Evolutionary conservation across 2,797 vertebrate species (phyloP), one percentile per base, ranked within the genome.

Genomic region (Sus cebifrons): DNA sequence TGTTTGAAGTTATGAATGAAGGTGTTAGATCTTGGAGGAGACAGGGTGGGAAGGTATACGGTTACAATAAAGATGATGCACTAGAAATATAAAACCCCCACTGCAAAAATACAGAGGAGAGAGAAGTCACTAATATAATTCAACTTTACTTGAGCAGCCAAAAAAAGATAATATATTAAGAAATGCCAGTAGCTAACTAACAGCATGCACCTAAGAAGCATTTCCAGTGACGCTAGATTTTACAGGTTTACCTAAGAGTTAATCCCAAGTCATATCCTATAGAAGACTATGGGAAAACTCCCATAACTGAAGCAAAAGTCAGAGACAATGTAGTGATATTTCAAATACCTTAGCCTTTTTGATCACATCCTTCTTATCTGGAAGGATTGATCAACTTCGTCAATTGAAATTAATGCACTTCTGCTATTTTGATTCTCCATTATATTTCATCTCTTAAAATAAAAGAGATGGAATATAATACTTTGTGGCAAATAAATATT

Each of bases 1-100:
- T 89, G 12, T 86, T 71, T 86, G 75, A 88, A 89, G 54, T 87
- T 79, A 83, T 68, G 88, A 91, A 54, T 73, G 52, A 86, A 68
- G 6, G 29, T n/a, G 36, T 84, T 71, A 62, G 29, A 86, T 10
- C 29, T 77, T 73, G 74, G 27, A 49, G 68, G 74, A 49, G 15
- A 84, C 58, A 91, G 77, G 4, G 3, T 25, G 15, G 16, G 49
- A 87, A 65, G 4, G 13, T 81, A 67, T 67, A 54, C 49, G 32
- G 21, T 68, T 94, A 68, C 5, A 81, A 81, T 83, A 84, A 95
- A 49, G n/a, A 56, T 62, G 32, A 73, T 84, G 9, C 17, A 56
- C 11, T 4, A 73, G 56, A 82, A 91, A 70, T 14, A 71, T 21
- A 96, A 86, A 86, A 44, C 0, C 9, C 49, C 27, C n/a, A 71